Percentiles rank a stretch among this genome's conserved stretches.
phyloP scores from a whole-genome alignment of 2,113 vertebrate genomes.

The Chaetodon auriga region DNA sequence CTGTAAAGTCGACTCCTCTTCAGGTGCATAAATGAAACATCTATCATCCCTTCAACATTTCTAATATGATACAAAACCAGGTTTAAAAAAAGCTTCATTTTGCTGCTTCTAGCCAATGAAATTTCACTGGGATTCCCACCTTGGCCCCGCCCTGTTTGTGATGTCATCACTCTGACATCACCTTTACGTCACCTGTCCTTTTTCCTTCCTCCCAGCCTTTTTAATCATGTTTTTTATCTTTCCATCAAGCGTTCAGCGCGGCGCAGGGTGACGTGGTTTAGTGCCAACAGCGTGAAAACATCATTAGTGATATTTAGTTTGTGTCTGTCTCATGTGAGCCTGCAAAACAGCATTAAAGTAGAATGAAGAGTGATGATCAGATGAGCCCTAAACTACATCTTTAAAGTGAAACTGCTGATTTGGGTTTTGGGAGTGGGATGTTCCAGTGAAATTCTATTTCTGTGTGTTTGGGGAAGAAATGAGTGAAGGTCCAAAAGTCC shows the following conservation, averaged over 20 bases:
- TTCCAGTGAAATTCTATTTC: background rate
- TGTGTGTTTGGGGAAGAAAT: background rate
- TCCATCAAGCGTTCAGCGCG: too few relatives aligned
- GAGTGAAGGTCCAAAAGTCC: background rate
- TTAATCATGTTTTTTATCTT: too few relatives aligned
- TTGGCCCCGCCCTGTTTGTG: background rate
- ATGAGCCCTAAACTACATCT: background rate
- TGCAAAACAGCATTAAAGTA: background rate
- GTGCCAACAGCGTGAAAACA: background rate
- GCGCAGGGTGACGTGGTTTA: background rate
- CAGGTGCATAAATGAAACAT: slow-evolving; percentile 19
- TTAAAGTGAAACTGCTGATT: background rate
- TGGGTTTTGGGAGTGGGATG: background rate
- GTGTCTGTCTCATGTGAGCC: background rate
- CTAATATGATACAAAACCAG: slow-evolving; percentile 19
- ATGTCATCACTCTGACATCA: background rate
- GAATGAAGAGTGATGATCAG: too few relatives aligned
- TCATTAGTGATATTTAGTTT: background rate
- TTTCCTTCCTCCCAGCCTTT: too few relatives aligned
- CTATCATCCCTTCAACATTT: background rate
- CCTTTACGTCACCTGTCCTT: background rate
- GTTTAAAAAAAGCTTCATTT: slow-evolving; percentile 29
- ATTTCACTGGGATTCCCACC: background rate
- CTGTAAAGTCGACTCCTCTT: background rate
- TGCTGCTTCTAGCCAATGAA: slow-evolving; percentile 3